Conservation (phyloP, 2,113 vertebrate species). For the Rhinoptilus africanus region DNA sequence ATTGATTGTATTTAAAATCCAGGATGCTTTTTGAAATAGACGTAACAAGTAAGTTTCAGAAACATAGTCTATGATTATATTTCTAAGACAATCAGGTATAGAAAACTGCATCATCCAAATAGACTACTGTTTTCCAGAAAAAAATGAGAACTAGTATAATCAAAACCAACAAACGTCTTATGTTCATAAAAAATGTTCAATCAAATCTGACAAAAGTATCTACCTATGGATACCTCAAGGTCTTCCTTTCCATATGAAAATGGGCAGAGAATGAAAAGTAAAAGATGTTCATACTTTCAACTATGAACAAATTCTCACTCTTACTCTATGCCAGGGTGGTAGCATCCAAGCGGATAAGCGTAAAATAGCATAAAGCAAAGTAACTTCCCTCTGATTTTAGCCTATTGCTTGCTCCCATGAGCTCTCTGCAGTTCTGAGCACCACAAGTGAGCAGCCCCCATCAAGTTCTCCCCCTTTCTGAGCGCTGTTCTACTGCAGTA, state of each 20-base stretch:
- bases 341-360: not conserved
- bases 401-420: rapidly evolving
- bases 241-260: not conserved
- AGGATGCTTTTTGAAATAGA: not conserved
- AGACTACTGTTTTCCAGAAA: not conserved
- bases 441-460: not conserved
- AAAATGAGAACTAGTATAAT: not conserved
- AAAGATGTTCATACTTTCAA: not conserved
- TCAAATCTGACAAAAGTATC: not conserved
- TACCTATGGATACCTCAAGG: not conserved
- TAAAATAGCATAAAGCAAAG: not conserved
- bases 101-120: not conserved
- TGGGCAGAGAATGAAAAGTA: not conserved
- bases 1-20: not conserved
- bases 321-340: not conserved
- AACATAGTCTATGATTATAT: not conserved
- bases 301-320: not conserved
- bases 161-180: not conserved
- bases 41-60: not conserved
- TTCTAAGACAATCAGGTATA: not conserved
- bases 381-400: not conserved
- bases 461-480: not conserved
- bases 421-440: not conserved
- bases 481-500: not conserved
- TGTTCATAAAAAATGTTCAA: not conserved